Percentiles rank a stretch among this genome's conserved stretches.
Evolutionary conservation across 2,888 invertebrate genomes (phyloP).

Genomic region (Hydraecia micacea): DNA sequence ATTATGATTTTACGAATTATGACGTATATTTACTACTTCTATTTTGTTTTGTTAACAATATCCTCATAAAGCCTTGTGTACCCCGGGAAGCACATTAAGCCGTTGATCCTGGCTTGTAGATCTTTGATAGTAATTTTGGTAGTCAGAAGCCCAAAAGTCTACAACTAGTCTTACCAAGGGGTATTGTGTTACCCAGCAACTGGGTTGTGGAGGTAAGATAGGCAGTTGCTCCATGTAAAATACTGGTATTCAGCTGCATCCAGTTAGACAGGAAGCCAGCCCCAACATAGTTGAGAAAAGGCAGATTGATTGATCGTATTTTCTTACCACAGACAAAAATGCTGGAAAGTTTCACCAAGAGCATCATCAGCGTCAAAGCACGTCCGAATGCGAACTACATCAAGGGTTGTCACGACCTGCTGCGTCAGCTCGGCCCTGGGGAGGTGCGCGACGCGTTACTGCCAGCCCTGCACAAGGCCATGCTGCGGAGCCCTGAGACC

Average conservation of each 20-base stretch:
- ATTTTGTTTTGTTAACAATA: too few relatives aligned
- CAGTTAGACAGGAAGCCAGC: neutral
- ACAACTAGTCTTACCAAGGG: neutral
- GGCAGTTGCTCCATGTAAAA: neutral
- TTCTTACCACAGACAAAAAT: slow-evolving; percentile 88
- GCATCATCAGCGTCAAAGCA: slow-evolving; percentile 93
- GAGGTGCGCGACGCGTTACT: slow-evolving; percentile 94
- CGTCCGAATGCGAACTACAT: slow-evolving; percentile 93
- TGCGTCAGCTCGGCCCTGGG: slow-evolving; percentile 91
- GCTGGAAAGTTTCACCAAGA: slow-evolving; percentile 93
- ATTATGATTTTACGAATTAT: too few relatives aligned
- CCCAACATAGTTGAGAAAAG: neutral
- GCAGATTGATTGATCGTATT: neutral
- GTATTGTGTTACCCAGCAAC: neutral
- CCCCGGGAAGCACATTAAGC: neutral
- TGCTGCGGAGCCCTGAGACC: slow-evolving; percentile 98
- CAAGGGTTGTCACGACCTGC: slow-evolving; percentile 91
- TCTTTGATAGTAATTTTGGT: neutral
- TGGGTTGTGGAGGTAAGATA: neutral
- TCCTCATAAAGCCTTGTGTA: too few relatives aligned
- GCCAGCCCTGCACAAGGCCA: slow-evolving; percentile 96
- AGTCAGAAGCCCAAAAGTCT: neutral
- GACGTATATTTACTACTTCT: neutral
- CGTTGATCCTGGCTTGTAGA: neutral
- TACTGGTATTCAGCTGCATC: neutral